Evolutionary conservation across 2,888 invertebrate genomes (phyloP), one percentile per base, ranked within the genome.

Genomic region (Volucella inflata): DNA sequence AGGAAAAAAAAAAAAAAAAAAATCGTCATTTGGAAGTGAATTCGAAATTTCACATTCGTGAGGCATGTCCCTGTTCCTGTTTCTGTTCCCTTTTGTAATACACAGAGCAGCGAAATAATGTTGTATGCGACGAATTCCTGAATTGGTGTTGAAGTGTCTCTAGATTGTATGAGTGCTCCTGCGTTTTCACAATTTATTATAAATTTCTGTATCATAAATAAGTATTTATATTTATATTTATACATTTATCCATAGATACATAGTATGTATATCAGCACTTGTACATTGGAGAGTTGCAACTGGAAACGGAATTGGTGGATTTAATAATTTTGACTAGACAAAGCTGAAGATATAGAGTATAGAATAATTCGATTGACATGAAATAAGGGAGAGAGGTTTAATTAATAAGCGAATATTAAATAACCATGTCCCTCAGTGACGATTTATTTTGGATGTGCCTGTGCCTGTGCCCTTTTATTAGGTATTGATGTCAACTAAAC

Each of bases 11-110:
- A 75, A 38, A 67, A 64, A 51, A 53, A 44, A 48, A 38, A 60
- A 70, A 79, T 71, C 71, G 76, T 60, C 76, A 84, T 80, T 80
- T 68, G 62, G 76, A 85, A 85, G 30, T 81, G 76, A 80, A 80
- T 77, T 79, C 65, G 79, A 65, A 79, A 30, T 30, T 30, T 30
- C 30, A 30, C 30, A 30, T 72, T 85, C 80, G 71, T 71, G 70
- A 71, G 75, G 64, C 76, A 55, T 78, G 70, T 71, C 62, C 62
- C 68, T 81, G 62, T 60, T 67, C 62, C 75, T 81, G 51, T 79
- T 76, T 14, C 76, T 84, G 67, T 77, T 65, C 60, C 65, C 71
- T 72, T 81, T 80, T 67, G 74, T 62, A 70, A 46, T 59, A 67
- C 71, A 84, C 62, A 80, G 42, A 76, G 53, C 76, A 76, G 70